These are phyloP conservation scores for Heloderma charlesbogerti DNA, from an alignment of 2,113 vertebrate genomes.

Conservation along the genomic window DNA sequence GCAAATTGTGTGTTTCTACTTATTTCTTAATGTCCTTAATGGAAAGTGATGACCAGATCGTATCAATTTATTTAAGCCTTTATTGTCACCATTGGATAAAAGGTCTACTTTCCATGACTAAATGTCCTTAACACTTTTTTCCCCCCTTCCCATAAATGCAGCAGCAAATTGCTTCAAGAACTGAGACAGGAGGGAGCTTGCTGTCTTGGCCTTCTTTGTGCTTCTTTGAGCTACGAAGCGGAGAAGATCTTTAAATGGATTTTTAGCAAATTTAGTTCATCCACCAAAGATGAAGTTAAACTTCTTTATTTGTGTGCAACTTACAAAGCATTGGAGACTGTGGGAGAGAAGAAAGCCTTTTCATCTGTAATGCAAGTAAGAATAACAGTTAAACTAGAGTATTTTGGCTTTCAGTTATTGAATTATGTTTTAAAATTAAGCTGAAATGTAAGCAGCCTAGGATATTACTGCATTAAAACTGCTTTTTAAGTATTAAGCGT, in stretches of 20 bases:
- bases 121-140: constrained; percentile 41
- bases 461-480: neutral
- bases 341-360: constrained; percentile 97
- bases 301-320: constrained; percentile 94
- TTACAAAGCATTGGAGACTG: constrained; percentile 94
- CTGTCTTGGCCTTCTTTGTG: constrained; percentile 95
- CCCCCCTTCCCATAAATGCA: constrained; percentile 73
- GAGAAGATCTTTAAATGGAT: constrained; percentile 99
- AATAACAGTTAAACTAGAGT: neutral
- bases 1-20: neutral
- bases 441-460: neutral
- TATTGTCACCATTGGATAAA: neutral
- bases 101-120: constrained; percentile 42
- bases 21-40: neutral
- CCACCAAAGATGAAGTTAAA: constrained; percentile 95
- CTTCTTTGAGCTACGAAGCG: constrained; percentile 94
- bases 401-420: constrained; percentile 20
- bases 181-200: constrained; percentile 95
- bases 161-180: constrained; percentile 98
- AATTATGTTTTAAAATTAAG: neutral
- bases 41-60: neutral
- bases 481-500: neutral
- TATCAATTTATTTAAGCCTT: neutral
- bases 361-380: constrained; percentile 96
- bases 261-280: constrained; percentile 93